phyloP scores from a whole-genome alignment of 2,113 vertebrate species.

The Canis aureus region DNA sequence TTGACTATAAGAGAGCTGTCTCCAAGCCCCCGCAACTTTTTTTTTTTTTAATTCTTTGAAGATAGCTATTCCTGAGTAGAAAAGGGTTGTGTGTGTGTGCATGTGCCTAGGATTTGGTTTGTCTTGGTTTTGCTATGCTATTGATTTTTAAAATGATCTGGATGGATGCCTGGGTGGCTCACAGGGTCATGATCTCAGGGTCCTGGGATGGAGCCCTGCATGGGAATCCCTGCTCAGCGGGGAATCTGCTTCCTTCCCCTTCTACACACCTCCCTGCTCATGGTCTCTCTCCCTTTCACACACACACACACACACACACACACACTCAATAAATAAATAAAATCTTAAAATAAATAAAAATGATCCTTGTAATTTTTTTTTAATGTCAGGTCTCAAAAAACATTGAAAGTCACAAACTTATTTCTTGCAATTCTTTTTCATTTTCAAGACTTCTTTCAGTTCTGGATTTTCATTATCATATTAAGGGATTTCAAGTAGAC shows the following conservation, averaged over 20 bases:
- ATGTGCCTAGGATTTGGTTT: neutral
- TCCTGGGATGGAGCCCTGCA: no score
- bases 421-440: neutral
- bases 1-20: neutral
- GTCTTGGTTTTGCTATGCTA: neutral
- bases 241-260: no score
- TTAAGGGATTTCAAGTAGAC: slow-evolving; percentile 53
- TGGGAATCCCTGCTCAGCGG: no score
- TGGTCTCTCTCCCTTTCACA: no score
- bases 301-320: no score
- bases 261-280: no score
- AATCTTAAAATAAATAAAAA: no score
- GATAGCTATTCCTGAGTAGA: neutral
- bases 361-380: neutral
- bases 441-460: neutral
- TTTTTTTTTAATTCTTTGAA: neutral
- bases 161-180: no score
- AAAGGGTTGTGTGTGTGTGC: neutral
- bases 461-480: neutral
- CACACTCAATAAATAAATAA: no score
- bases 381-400: neutral
- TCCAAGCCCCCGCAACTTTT: neutral
- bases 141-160: neutral
- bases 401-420: neutral
- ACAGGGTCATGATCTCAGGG: no score